phyloP scores from a whole-genome alignment of 1,140 invertebrate species.

The Phthorimaea operculella region DNA sequence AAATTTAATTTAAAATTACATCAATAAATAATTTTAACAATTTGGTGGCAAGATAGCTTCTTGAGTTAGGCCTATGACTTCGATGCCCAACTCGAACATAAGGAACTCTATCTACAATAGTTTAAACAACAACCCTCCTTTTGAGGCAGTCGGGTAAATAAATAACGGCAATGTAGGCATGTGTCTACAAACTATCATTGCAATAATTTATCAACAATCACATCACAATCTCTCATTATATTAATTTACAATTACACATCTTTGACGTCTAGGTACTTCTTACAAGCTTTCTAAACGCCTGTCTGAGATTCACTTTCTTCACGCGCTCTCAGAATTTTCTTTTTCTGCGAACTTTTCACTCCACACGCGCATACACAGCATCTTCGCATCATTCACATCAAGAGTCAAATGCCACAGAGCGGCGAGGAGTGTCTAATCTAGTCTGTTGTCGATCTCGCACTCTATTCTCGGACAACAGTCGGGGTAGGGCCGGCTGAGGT shows the following conservation, averaged over 20 bases:
- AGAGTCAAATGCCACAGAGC: background rate
- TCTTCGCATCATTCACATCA: background rate
- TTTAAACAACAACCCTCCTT: conserved; percentile 9
- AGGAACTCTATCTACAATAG: conserved; percentile 46
- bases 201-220: conserved; percentile 2
- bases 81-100: conserved; percentile 26
- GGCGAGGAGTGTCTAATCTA: conserved; percentile 15
- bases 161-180: conserved; percentile 1
- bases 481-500: conserved; percentile 37
- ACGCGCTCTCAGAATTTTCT: background rate
- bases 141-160: background rate
- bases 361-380: background rate
- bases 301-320: background rate
- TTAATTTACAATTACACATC: background rate
- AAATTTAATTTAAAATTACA: conserved; percentile 33
- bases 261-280: background rate
- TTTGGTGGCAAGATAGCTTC: conserved; percentile 64
- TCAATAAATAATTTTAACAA: conserved; percentile 54
- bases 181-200: background rate
- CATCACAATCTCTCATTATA: background rate
- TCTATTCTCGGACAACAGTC: conserved; percentile 35
- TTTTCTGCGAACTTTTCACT: background rate
- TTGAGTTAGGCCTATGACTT: conserved; percentile 27
- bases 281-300: background rate
- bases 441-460: conserved; percentile 40